Evolutionary conservation across 2,888 invertebrate genomes (phyloP), one percentile per base, ranked within the genome.

Genomic region (Melanophora roralis): DNA sequence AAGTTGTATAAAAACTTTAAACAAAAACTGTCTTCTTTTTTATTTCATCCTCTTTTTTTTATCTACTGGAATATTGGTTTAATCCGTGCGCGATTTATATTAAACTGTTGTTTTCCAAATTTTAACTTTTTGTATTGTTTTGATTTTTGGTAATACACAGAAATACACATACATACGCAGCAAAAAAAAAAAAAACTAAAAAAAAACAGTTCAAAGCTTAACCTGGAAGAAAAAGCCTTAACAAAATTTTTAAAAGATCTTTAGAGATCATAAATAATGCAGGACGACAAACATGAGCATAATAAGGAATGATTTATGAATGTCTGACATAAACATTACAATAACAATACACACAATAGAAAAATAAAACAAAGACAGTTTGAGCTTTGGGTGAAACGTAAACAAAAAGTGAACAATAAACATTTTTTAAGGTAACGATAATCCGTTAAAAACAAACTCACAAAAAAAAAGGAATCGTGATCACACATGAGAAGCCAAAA

Each of bases 181-280:
- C 34, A 16, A 9, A 16, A 43, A 21, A 7, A 1, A 27, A 4
- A 47, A 32, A 32, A 73, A 55, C 23, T 6, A 1, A 27, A 4
- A 47, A 32, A 32, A 73, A 55, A 34, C 59, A 45, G 8, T 23
- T 51, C 34, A 51, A 57, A 55, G 40, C 6, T 14, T 47, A 68
- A 75, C 16, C 60, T 36, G 67, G 60, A 21, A 53, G n/a, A 65
- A 27, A 53, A 49, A 36, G 8, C 8, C 49, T 45, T 51, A 34
- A 57, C 53, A 62, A 55, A 36, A 36, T 5, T 27, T 5, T 5
- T 5, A 27, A 27, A 27, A 5, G 6, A 11, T 21, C 40, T 40
- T 64, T 77, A 49, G 57, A 71, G 71, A 71, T 77, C 76, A 77
- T 77, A 77, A 77, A 77, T 77, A 77, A 77, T 71, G 76, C 69